Base-by-base conservation (phyloP, 2,888 invertebrate species). In the Mactromeris polynyma region DNA sequence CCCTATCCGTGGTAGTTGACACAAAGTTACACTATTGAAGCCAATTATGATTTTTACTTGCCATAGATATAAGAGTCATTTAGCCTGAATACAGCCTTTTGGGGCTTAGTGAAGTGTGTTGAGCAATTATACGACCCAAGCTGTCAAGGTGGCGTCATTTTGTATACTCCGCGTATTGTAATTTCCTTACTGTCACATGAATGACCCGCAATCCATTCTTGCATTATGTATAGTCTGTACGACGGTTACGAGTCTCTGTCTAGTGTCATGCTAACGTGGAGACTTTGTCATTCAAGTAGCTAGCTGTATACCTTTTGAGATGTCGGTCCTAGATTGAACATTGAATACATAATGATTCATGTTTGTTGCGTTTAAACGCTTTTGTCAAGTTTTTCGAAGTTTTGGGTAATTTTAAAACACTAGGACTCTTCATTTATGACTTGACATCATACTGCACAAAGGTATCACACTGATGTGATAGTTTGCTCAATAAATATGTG, bases 131-230 rank as follows among this genome's bases (percentile, higher is more conserved):
- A 40, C 54, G 69, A 83, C 40, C 33, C 73, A 38, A 40, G 83
- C 46, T 83, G 73, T 69, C 83, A 73, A 14, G 46, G 33, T 83
- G 83, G 83, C 73, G 83, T 83, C 83, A 83, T 83, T 83, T 31
- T 83, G 64, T 82, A 64, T 82, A 82, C 33, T 17, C 36, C 2
- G 7, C 21, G 42, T 79, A 40, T 40, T 38, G 73, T 73, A 73
- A 73, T 36, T 73, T 73, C 36, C 36, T 33, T 73, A 33, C 73
- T 36, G 73, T 73, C 73, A 17, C 19, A 73, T 73, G 33, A 73
- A 33, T 73, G 36, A 73, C 17, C 73, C 73, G 17, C 36, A 36
- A 73, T 73, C 36, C 73, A 73, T 73, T 73, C 73, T 36, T 3
- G 33, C 73, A 36, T 73, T 73, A 33, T 73, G 73, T 73, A 73